Conservation (phyloP, 2,888 invertebrate species). For the Orthosia incerta region DNA sequence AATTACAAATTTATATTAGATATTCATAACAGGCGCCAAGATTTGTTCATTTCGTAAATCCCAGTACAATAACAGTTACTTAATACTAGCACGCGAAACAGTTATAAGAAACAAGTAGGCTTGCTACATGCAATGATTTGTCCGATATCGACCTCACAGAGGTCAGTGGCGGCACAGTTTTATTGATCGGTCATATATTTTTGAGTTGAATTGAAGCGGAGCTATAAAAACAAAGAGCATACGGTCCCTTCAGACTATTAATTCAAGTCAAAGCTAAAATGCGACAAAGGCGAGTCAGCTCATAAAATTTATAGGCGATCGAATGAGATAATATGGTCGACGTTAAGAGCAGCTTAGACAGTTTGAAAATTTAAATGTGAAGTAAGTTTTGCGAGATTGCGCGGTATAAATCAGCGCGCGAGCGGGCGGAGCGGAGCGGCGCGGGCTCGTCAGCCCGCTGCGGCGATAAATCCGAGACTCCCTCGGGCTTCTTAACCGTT, state of each 20-base stretch:
- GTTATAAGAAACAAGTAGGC: slow-evolving; percentile 69
- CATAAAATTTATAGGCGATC: slow-evolving; percentile 91
- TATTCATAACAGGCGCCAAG: slow-evolving; percentile 89
- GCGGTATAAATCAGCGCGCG: slow-evolving; percentile 89
- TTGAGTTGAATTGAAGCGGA: slow-evolving; percentile 67
- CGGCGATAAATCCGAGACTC: slow-evolving; percentile 89
- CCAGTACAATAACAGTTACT: slow-evolving; percentile 80
- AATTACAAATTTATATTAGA: slow-evolving; percentile 90
- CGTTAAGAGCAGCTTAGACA: slow-evolving; percentile 91
- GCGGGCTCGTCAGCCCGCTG: slow-evolving; percentile 81
- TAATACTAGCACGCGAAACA: slow-evolving; percentile 74
- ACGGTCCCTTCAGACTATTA: slow-evolving; percentile 84
- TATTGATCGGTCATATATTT: slow-evolving; percentile 64
- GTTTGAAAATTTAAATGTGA: slow-evolving; percentile 91
- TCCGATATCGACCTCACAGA: slow-evolving; percentile 25
- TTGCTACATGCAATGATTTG: slow-evolving; percentile 44
- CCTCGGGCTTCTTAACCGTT: slow-evolving; percentile 87
- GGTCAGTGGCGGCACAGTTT: slow-evolving; percentile 54
- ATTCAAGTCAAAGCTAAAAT: slow-evolving; percentile 85
- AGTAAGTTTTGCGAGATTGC: slow-evolving; percentile 91
- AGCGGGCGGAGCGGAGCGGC: slow-evolving; percentile 74
- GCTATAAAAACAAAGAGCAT: slow-evolving; percentile 80
- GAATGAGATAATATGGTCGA: slow-evolving; percentile 91
- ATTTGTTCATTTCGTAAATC: slow-evolving; percentile 86
- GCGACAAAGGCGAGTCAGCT: slow-evolving; percentile 89